Evolutionary conservation across 2,797 vertebrate genomes (phyloP).

Genomic region (Sebastolobus altivelis): DNA sequence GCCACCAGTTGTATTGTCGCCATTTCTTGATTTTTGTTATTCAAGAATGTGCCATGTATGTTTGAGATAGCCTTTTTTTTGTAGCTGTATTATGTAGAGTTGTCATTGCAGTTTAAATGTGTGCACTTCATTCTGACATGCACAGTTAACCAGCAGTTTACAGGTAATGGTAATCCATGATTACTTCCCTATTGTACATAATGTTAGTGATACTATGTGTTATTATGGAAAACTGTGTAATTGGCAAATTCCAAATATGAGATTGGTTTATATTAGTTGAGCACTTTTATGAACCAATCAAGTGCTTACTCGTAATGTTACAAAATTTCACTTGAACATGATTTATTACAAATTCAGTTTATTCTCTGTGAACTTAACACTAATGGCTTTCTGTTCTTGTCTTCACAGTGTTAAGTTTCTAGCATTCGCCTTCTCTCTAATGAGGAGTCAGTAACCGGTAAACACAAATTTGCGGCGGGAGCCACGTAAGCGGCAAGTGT

Average conservation of each 20-base stretch:
- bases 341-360: conserved; percentile 32
- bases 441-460: conserved; percentile 84
- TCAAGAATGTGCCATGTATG: conserved; percentile 35
- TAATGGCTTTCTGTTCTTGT: conserved; percentile 83
- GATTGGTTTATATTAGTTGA: conserved; percentile 52
- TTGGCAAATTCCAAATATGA: conserved; percentile 46
- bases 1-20: conserved; percentile 25
- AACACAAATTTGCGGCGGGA: conserved; percentile 84
- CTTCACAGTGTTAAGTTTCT: conserved; percentile 91
- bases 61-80: conserved; percentile 34
- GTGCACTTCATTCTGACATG: conserved; percentile 80
- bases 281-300: conserved; percentile 42
- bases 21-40: conserved; percentile 30
- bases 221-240: conserved; percentile 40
- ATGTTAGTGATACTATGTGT: conserved; percentile 37
- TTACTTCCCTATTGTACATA: conserved; percentile 72
- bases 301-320: conserved; percentile 24
- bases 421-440: conserved; percentile 85
- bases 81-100: conserved; percentile 44
- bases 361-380: conserved; percentile 33
- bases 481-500: conserved; percentile 76
- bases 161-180: conserved; percentile 85
- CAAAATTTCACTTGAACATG: conserved; percentile 17
- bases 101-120: conserved; percentile 59
- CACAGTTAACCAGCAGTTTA: conserved; percentile 83